Base-by-base conservation (phyloP, 2,797 vertebrate species). In the Anguilla pacifica region DNA sequence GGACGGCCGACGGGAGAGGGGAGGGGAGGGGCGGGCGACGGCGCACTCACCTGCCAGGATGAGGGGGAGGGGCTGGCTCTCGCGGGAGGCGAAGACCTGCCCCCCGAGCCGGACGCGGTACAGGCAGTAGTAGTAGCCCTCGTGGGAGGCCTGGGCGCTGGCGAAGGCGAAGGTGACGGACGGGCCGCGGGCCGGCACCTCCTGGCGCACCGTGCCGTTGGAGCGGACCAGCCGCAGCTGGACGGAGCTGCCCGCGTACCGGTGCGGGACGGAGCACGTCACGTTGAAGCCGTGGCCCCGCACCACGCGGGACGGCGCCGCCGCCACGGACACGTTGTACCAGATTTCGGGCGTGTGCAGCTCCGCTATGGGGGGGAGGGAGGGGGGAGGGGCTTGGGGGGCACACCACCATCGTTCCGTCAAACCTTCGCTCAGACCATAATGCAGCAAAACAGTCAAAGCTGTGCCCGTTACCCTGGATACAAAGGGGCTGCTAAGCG, bases 111-210 rank as follows among this genome's bases (percentile, higher is more conserved):
- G 96, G 59, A 96, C 95, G 87, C 93, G 93, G 89, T 96, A 96
- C 90, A 96, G 92, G 89, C 96, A 97, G 94, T 95, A 96, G 90
- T 97, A 97, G 93, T 96, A 96, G 89, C 96, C 96, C 93, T 97
- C 95, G 2, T 95, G 95, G 88, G 93, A 93, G 87, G 92, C 93
- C 92, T 96, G 95, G 46, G 96, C 96, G 13, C 88, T 94, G 87
- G 95, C 89, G 85, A 97, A 96, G 86, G 93, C 94, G 90, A 96
- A 96, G 3, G 95, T 96, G 89, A 95, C 95, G 0, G 93, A 93
- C 0, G 93, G 90, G 2, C 91, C 57, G 87, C 94, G 94, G 43
- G 96, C 96, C 0, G 96, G 94, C 61, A 97, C 93, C 28, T 95
- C 94, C 91, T 96, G 96, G 19, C 95, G 95, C 87, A 95, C 93